Evolutionary conservation across 2,113 vertebrate species (phyloP).

Genomic region (Brienomyrus longianalis): DNA sequence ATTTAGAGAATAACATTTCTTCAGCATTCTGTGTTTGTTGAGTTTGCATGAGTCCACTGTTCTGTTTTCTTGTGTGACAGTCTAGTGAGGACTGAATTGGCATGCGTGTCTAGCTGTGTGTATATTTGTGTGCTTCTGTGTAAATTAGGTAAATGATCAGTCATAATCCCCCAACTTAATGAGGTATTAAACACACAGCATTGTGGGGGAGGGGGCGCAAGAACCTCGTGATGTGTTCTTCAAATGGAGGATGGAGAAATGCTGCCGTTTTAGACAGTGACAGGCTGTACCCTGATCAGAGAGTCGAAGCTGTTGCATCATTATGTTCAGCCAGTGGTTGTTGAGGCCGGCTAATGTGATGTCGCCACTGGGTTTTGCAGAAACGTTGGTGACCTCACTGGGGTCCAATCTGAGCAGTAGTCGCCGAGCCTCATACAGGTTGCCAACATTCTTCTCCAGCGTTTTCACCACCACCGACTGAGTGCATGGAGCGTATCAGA

Average conservation of each 20-base stretch:
- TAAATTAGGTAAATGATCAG: not conserved
- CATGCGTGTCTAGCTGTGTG: not conserved
- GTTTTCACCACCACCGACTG: slow-evolving; percentile 70
- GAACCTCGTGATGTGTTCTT: not conserved
- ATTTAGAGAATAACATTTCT: not conserved
- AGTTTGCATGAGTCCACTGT: not conserved
- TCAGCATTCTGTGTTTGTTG: not conserved
- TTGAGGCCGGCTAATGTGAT: slow-evolving; percentile 40
- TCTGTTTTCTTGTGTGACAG: not conserved
- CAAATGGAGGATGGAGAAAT: not conserved
- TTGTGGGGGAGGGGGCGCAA: not conserved
- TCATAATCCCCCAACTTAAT: slow-evolving; percentile 6
- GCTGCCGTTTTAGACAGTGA: not conserved
- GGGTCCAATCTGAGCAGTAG: slow-evolving; percentile 58
- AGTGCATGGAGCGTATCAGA: not conserved
- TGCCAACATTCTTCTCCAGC: slow-evolving; percentile 61
- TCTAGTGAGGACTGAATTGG: not conserved
- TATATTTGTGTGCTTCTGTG: not conserved
- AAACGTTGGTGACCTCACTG: slow-evolving; percentile 43
- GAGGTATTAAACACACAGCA: not conserved
- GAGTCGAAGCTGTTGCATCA: slow-evolving; percentile 62
- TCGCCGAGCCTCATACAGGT: slow-evolving; percentile 59
- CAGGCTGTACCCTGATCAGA: slow-evolving; percentile 51
- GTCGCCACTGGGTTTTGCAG: slow-evolving; percentile 44
- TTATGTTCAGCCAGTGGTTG: slow-evolving; percentile 60